These are phyloP conservation scores for Rynchops niger DNA, from an alignment of 2,113 vertebrate species.

Conservation along the genomic window DNA sequence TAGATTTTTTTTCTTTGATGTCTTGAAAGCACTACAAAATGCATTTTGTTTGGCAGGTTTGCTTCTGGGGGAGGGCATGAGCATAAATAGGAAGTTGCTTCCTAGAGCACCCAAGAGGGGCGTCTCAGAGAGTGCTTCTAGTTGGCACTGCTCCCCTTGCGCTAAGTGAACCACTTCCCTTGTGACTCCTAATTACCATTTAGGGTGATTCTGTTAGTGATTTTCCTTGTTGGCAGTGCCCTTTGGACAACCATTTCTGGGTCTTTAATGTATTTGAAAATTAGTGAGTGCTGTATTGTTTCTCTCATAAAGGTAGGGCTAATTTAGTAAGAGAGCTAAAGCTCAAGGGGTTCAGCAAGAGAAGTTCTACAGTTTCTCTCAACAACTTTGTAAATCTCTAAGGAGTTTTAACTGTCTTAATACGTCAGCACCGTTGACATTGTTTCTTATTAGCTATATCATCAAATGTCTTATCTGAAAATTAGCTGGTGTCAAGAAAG, in stretches of 20 bases:
- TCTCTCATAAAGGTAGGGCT: not conserved
- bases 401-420: not conserved
- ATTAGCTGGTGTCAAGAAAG: not conserved
- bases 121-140: not conserved
- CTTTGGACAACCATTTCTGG: not conserved
- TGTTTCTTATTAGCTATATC: not conserved
- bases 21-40: not conserved
- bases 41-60: not conserved
- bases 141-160: not conserved
- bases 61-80: not conserved
- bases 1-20: not conserved
- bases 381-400: not conserved
- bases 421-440: not conserved
- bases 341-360: not conserved
- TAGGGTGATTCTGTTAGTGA: not conserved
- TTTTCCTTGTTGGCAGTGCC: not conserved
- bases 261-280: slow-evolving; percentile 16
- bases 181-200: not conserved
- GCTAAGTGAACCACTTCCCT: not conserved
- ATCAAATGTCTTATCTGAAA: not conserved
- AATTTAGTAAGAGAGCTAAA: not conserved
- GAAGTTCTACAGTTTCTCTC: not conserved
- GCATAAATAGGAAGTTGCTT: not conserved
- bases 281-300: not conserved
- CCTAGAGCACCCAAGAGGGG: not conserved